phyloP scores from a whole-genome alignment of 2,888 invertebrate genomes.

The Eledona agricola region DNA sequence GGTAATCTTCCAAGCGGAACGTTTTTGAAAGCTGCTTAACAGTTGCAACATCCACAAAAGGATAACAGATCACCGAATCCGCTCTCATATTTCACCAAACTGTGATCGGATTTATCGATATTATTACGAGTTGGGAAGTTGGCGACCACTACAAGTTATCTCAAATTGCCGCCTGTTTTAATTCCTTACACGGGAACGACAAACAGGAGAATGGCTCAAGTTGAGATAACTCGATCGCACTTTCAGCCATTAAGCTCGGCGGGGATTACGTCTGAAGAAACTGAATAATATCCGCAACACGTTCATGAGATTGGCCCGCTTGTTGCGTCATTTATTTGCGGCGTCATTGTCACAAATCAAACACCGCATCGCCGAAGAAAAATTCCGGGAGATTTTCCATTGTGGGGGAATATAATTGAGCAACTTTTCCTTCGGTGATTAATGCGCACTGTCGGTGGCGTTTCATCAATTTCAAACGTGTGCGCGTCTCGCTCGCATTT shows the following conservation, averaged over 20 bases:
- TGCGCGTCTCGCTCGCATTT: neutral
- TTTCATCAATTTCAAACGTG: neutral
- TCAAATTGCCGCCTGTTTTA: conserved; percentile 33
- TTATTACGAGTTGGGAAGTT: conserved; percentile 41
- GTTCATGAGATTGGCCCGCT: neutral
- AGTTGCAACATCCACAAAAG: conserved; percentile 18
- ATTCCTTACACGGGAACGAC: conserved; percentile 35
- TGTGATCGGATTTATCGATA: conserved; percentile 43
- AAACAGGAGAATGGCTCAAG: conserved; percentile 43
- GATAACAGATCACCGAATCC: conserved; percentile 17
- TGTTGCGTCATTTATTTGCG: too few relatives aligned
- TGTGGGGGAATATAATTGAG: conserved; percentile 1
- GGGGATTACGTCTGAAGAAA: conserved; percentile 44
- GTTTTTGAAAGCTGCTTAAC: conserved; percentile 8
- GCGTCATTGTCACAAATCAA: too few relatives aligned
- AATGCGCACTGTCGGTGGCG: conserved; percentile 2
- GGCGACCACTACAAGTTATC: conserved; percentile 26
- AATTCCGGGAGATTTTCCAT: too few relatives aligned
- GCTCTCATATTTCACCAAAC: conserved; percentile 14
- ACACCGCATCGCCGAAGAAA: too few relatives aligned
- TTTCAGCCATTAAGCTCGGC: conserved; percentile 48
- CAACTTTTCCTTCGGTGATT: conserved; percentile 4
- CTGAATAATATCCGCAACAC: conserved; percentile 37
- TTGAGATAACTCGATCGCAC: conserved; percentile 50
- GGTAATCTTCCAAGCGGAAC: conserved; percentile 14